Base-by-base conservation (phyloP, 2,113 vertebrate genomes). In the Chloroceryle aenea region DNA sequence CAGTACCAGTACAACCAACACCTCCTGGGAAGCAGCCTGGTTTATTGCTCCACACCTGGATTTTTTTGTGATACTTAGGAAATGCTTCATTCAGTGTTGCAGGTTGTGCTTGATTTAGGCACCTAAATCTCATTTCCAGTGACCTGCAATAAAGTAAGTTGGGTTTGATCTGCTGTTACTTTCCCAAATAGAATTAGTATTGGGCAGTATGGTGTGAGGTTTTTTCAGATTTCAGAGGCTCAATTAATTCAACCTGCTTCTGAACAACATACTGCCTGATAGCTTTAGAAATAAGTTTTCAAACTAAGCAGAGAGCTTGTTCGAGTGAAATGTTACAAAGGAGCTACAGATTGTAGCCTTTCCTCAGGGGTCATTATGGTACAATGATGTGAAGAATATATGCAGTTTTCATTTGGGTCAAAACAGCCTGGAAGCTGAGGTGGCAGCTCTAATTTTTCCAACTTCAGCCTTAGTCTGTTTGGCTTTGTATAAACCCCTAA, bases 161-260 rank as follows among this genome's bases (percentile, higher is more conserved):
- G 36, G 47, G 64, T 27, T 80, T 58, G 26, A 50, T 67, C 36
- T 74, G 9, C 50, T 74, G 52, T 75, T 81, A 88, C 13, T 94
- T 94, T 71, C 73, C 43, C 40, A 93, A 38, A 30, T 47, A 89
- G 75, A 78, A 71, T 13, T 20, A 43, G 4, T 23, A 47, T 58
- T 74, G 30, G 23, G 27, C 19, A 74, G 23, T 29, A 21, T 4
- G 7, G n/a, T 90, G 91, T 59, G 17, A 23, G 23, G 14, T 15
- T 52, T 27, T 91, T 96, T 90, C 42, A 73, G 45, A 73, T 94
- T 94, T 88, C 63, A 47, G 50, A 86, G 32, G 23, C 29, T 94
- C 85, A 13, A 67, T 23, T 43, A 67, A 63, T 67, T 74, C 11
- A 40, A 3, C 74, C 75, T 88, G 19, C 55, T 71, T 50, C 42